Evolutionary conservation across 2,888 invertebrate genomes (phyloP).

Genomic region (Chrysolina haemoptera): DNA sequence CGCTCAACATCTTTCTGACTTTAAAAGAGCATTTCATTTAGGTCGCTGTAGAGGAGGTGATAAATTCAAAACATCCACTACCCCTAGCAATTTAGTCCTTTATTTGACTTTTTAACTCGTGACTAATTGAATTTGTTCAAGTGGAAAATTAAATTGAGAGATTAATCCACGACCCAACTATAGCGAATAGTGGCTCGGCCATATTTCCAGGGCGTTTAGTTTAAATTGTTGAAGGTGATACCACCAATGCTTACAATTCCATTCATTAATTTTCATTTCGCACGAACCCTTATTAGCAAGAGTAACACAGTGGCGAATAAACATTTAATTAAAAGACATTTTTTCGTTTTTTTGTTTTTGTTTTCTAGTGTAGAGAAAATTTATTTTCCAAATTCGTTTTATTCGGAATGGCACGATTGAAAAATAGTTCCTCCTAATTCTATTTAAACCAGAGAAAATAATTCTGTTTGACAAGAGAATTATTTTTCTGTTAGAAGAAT

Average conservation of each 20-base stretch:
- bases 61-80: slow-evolving; percentile 10
- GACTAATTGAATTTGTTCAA: slow-evolving; percentile 17
- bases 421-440: too few species aligned
- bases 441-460: too few species aligned
- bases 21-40: not conserved
- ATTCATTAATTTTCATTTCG: slow-evolving; percentile 11
- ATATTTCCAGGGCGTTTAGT: slow-evolving; percentile 9
- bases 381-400: too few species aligned
- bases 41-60: slow-evolving; percentile 3
- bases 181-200: slow-evolving; percentile 5
- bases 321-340: not conserved
- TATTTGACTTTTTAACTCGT: slow-evolving; percentile 19
- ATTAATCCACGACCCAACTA: slow-evolving; percentile 16
- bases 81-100: slow-evolving; percentile 11
- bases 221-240: not conserved
- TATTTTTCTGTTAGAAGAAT: too few species aligned
- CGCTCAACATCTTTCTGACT: not conserved
- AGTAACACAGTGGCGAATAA: not conserved
- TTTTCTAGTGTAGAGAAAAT: too few species aligned
- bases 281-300: not conserved
- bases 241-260: not conserved
- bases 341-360: too few species aligned
- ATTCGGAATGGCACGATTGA: too few species aligned
- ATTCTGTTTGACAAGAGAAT: too few species aligned
- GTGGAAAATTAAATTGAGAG: slow-evolving; percentile 19